Base-by-base conservation (phyloP, 2,113 vertebrate species). In the Aspiorhynchus laticeps region DNA sequence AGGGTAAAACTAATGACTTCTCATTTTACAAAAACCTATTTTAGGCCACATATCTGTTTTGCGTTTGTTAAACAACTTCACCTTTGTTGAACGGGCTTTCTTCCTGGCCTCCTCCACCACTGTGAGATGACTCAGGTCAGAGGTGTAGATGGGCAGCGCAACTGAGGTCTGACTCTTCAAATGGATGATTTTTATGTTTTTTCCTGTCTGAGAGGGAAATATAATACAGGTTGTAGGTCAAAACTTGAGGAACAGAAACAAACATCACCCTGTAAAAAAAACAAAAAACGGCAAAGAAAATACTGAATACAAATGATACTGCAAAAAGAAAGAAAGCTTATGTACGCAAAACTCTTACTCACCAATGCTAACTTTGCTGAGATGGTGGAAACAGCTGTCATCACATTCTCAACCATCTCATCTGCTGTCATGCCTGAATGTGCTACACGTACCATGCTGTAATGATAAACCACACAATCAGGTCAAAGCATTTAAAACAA, bases 181-280 rank as follows among this genome's bases (percentile, higher is more conserved):
- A 75, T 98, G 97, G 92, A 98, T 94, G 53, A 97, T 14, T 92
- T 98, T 98, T 0, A 98, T 90, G 56, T 94, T 92, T 7, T 92
- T 94, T 90, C 95, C 96, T 76, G 95, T 95, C 96, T 98, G 93
- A 15, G 80, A 78, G 85, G 1, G 84, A 28, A 43, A 10, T 71
- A n/a, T 19, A 79, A 1, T 48, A 17, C 4, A 77, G 46, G 28
- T 33, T 31, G 2, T 19, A 24, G 83, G 2, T 87, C 17, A 88
- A 17, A 21, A 46, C 33, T 9, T n/a, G 4, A 3, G 12, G 4
- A 73, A 63, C 14, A 65, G 1, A n/a, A n/a, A n/a, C 28, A 36
- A 9, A 2, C 21, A 24, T 5, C 5, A 41, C 1, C 9, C 24
- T 21, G 26, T 46, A 21, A 48, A 61, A 43, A 59, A 43, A 19